Conservation (phyloP, 2,888 invertebrate genomes). For the Zootermopsis nevadensis region DNA sequence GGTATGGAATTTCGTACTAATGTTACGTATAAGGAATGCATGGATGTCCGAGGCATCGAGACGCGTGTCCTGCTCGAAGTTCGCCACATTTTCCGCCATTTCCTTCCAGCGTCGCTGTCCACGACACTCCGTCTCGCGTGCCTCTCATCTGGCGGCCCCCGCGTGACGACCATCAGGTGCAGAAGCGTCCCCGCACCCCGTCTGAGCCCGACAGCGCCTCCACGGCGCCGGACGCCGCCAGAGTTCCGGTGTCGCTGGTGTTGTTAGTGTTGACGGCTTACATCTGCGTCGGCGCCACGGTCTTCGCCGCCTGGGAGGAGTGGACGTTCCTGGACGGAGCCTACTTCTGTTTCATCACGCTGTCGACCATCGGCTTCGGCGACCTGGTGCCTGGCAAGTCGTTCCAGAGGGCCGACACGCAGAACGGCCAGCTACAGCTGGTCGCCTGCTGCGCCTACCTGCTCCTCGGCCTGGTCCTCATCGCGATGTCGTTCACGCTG, state of each 20-base stretch:
- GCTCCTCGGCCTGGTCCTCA: slow-evolving; percentile 80
- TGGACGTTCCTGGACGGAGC: slow-evolving; percentile 85
- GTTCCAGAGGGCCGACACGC: slow-evolving; percentile 56
- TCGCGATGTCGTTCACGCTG: slow-evolving; percentile 87
- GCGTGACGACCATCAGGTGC: slow-evolving; percentile 53
- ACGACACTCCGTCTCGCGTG: slow-evolving; percentile 81
- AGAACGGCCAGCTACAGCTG: slow-evolving; percentile 75
- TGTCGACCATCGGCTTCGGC: slow-evolving; percentile 86
- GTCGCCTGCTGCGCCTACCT: slow-evolving; percentile 84
- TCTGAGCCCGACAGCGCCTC: slow-evolving; percentile 42
- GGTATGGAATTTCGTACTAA: too few relatives aligned
- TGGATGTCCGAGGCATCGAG: too few relatives aligned
- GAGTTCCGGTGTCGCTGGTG: slow-evolving; percentile 74
- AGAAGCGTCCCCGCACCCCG: slow-evolving; percentile 59
- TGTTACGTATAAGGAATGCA: too few relatives aligned
- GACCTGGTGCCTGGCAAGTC: slow-evolving; percentile 76
- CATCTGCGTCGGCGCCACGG: slow-evolving; percentile 79
- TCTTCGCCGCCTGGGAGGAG: slow-evolving; percentile 83
- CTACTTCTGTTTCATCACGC: slow-evolving; percentile 87
- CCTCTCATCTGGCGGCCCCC: slow-evolving; percentile 74
- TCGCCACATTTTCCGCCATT: too few relatives aligned
- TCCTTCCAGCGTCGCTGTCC: slow-evolving; percentile 64
- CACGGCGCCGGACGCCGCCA: slow-evolving; percentile 47
- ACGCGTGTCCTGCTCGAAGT: too few relatives aligned
- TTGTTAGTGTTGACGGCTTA: slow-evolving; percentile 78